phyloP scores from a whole-genome alignment of 2,888 invertebrate species.

The Hydrotaea diabolus region DNA sequence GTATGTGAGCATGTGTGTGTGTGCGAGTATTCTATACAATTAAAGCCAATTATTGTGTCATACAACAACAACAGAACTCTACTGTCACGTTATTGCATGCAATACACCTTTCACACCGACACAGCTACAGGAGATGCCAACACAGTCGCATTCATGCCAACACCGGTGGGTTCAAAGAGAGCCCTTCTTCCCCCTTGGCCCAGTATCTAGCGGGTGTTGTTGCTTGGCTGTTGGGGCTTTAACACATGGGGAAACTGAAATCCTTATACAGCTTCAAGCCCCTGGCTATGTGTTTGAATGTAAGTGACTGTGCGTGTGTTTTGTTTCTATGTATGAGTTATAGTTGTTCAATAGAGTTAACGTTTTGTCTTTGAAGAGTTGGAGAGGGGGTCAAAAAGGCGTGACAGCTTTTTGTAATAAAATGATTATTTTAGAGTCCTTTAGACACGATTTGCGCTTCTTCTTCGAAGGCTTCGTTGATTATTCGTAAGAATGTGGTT shows the following conservation, averaged over 20 bases:
- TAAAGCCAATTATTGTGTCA: slow-evolving; percentile 51
- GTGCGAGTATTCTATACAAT: slow-evolving; percentile 50
- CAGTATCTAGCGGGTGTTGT: too few relatives aligned
- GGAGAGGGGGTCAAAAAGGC: too few relatives aligned
- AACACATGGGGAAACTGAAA: neutral
- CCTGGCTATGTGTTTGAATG: neutral
- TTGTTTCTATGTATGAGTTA: neutral
- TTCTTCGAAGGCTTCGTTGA: too few relatives aligned
- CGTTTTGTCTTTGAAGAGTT: neutral
- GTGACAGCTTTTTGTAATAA: neutral
- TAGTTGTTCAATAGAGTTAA: neutral
- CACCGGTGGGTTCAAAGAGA: neutral
- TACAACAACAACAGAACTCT: slow-evolving; percentile 28
- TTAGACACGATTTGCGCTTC: too few relatives aligned
- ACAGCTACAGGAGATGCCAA: neutral
- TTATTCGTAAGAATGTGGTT: too few relatives aligned
- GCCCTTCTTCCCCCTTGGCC: too few relatives aligned
- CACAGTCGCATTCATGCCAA: neutral
- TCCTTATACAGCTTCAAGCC: neutral
- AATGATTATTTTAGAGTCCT: too few relatives aligned
- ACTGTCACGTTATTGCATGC: slow-evolving; percentile 43
- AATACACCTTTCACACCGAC: slow-evolving; percentile 29
- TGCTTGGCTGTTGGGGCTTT: neutral
- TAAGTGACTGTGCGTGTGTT: neutral
- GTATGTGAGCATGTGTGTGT: slow-evolving; percentile 8